These are phyloP conservation scores for Heteractis magnifica DNA, from an alignment of 92 coral and sea anemone genomes.

Conservation along the genomic window DNA sequence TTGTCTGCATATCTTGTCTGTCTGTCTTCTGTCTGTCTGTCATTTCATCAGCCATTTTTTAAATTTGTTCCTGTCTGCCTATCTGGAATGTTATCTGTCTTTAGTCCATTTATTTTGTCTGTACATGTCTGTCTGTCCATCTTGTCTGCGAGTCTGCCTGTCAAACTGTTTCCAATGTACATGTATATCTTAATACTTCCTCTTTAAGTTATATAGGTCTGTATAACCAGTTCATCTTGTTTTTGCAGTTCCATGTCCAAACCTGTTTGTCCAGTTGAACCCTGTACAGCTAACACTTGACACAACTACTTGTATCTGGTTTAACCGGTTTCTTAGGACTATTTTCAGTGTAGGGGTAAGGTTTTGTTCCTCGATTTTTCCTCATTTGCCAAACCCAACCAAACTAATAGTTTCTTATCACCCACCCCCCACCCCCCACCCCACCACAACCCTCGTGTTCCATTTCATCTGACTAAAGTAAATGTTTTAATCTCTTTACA, in stretches of 20 bases:
- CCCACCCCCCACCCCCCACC: not conserved
- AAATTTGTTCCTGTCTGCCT: too few species aligned
- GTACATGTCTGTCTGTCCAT: not conserved
- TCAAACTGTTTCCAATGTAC: too few species aligned
- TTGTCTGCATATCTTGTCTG: too few species aligned
- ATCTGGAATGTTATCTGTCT: too few species aligned
- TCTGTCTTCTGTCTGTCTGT: not conserved
- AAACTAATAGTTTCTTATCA: too few species aligned
- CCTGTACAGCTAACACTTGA: constrained; percentile 93
- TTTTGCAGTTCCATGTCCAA: constrained; percentile 83
- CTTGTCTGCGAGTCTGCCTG: too few species aligned
- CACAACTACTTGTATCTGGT: constrained; percentile 90
- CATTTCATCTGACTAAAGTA: not conserved
- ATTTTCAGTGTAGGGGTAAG: constrained; percentile 82
- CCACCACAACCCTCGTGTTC: not conserved
- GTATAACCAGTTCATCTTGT: not conserved
- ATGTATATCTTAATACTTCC: not conserved
- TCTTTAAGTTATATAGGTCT: not conserved
- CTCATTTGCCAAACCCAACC: not conserved
- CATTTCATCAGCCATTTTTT: too few species aligned
- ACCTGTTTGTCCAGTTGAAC: constrained; percentile 93
- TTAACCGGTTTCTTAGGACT: constrained; percentile 80
- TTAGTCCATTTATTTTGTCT: too few species aligned
- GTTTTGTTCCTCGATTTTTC: not conserved
- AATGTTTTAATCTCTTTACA: not conserved